Percentiles rank a stretch among this genome's conserved stretches.
phyloP scores from a whole-genome alignment of 2,797 vertebrate species.

The Synanceia verrucosa region DNA sequence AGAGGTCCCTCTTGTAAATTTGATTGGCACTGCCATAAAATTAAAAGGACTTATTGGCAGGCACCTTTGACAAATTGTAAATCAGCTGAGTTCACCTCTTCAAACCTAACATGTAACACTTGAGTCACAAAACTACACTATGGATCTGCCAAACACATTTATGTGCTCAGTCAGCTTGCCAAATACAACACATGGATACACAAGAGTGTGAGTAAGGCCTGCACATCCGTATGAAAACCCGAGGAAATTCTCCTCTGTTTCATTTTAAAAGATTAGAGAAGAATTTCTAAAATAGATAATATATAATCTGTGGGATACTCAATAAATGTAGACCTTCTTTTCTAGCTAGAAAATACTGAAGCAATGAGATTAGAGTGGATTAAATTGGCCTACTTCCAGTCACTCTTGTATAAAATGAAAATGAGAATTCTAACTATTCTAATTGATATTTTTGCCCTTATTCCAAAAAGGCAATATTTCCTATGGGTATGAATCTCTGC shows the following conservation, averaged over 20 bases:
- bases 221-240: constrained; percentile 34
- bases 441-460: not conserved
- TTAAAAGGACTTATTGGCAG: constrained; percentile 57
- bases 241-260: constrained; percentile 20
- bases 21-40: constrained; percentile 66
- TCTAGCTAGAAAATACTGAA: not conserved
- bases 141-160: constrained; percentile 70
- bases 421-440: not conserved
- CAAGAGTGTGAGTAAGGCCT: constrained; percentile 29
- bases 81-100: constrained; percentile 54
- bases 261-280: constrained; percentile 20
- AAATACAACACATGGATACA: constrained; percentile 66
- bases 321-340: not conserved
- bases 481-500: not conserved
- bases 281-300: constrained; percentile 17
- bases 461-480: not conserved
- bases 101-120: constrained; percentile 66
- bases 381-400: not conserved
- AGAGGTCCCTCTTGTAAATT: constrained; percentile 60
- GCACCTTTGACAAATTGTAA: constrained; percentile 66
- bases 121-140: constrained; percentile 60
- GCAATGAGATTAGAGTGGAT: not conserved
- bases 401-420: not conserved
- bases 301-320: constrained; percentile 7
- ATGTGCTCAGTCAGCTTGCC: constrained; percentile 44